Percentiles rank a stretch among this genome's conserved stretches.
Conservation (phyloP, 1,140 invertebrate genomes). For the Drosophila kikkawai region DNA sequence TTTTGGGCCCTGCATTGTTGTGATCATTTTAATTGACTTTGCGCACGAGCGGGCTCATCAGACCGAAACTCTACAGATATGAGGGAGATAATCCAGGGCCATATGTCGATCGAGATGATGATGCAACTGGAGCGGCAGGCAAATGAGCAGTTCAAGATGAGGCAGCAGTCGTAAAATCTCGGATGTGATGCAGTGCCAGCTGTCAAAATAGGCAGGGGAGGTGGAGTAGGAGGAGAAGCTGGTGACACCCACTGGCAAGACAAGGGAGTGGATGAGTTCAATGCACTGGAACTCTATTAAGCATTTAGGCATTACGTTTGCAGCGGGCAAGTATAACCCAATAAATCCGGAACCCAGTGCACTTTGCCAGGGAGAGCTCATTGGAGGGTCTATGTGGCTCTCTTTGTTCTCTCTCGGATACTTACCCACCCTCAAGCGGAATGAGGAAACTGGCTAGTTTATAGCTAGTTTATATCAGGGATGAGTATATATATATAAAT, state of each 20-base stretch:
- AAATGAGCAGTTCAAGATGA: conserved; percentile 66
- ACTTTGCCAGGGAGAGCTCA: conserved; percentile 14
- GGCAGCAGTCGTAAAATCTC: conserved; percentile 53
- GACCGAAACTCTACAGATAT: conserved; percentile 58
- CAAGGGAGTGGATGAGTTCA: conserved; percentile 60
- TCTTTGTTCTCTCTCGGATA: neutral
- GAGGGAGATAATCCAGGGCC: conserved; percentile 22
- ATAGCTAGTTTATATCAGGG: neutral
- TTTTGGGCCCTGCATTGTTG: conserved; percentile 54
- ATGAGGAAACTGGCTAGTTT: neutral
- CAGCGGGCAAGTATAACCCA: conserved; percentile 40
- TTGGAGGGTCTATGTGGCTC: neutral
- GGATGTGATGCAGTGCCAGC: conserved; percentile 50
- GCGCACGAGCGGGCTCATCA: conserved; percentile 75
- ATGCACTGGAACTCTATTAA: conserved; percentile 62
- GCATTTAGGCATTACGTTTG: conserved; percentile 32
- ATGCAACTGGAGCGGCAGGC: conserved; percentile 56
- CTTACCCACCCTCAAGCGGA: conserved; percentile 1
- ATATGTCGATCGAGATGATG: conserved; percentile 36
- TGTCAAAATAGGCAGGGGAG: conserved; percentile 67
- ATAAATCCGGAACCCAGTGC: conserved; percentile 41
- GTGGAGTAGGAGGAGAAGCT: neutral
- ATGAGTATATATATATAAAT: neutral
- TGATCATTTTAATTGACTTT: conserved; percentile 84
- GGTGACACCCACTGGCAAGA: conserved; percentile 58